Percentiles rank a stretch among this genome's conserved stretches.
Conservation (phyloP, 2,888 invertebrate genomes). For the Saturnia japonica region DNA sequence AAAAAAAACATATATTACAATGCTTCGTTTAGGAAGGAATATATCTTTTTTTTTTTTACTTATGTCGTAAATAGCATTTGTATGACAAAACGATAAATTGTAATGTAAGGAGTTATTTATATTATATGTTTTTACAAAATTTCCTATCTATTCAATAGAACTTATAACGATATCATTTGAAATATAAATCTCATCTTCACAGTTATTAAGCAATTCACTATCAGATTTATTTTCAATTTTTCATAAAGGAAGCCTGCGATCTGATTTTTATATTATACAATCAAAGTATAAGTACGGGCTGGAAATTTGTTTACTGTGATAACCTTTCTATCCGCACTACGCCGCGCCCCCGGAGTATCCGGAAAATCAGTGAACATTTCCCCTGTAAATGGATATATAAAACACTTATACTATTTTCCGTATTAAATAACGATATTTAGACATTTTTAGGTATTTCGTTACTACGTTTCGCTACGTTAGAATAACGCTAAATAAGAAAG, state of each 20-base stretch:
- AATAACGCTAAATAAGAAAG: too few relatives aligned
- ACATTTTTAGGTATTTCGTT: too few relatives aligned
- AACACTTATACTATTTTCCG: not conserved
- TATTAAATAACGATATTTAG: not conserved
- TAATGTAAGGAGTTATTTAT: too few relatives aligned
- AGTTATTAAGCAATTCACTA: not conserved
- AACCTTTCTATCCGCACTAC: not conserved
- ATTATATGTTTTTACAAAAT: too few relatives aligned
- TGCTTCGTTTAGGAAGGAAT: too few relatives aligned
- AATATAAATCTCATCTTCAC: not conserved
- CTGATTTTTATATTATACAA: not conserved
- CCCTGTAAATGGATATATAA: not conserved
- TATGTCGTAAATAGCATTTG: too few relatives aligned
- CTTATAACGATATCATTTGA: not conserved
- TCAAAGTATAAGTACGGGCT: not conserved
- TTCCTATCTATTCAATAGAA: not conserved
- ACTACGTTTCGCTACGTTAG: too few relatives aligned
- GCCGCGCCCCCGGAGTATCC: not conserved
- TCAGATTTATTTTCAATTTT: not conserved
- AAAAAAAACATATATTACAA: too few relatives aligned
- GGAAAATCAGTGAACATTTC: not conserved
- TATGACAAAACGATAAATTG: too few relatives aligned
- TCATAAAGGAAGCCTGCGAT: not conserved
- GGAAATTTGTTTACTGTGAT: constrained; percentile 1
- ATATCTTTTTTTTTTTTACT: too few relatives aligned